Base-by-base conservation (phyloP, 2,113 vertebrate genomes). In the Saguinus midas region DNA sequence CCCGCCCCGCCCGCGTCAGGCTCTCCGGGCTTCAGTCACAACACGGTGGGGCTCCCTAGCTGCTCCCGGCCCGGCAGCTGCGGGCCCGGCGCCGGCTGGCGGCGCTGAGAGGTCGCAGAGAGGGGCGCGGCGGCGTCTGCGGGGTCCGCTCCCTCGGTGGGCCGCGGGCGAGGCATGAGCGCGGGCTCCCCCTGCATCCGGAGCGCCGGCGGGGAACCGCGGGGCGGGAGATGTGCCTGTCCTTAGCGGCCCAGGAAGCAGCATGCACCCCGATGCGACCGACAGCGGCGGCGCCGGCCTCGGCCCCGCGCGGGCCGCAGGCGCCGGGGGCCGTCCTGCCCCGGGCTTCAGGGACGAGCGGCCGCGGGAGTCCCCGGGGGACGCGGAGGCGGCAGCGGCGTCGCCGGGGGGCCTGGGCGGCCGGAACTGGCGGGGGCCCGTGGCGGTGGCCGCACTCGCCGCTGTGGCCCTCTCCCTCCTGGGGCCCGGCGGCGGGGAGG, bases 211-310 rank as follows among this genome's bases (percentile, higher is more conserved):
- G 79, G 79, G 96, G 96, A 84, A 48, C 81, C 21, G 95, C 75
- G 37, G 70, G 97, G 95, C 97, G 43, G 98, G 98, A 98, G 98
- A 98, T 98, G 98, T 95, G 96, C 98, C 96, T 96, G 91, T 94
- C 88, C 55, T 95, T 97, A 92, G 97, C 94, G 95, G 96, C 97
- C 27, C 94, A 96, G 87, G 95, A 85, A 97, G 96, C 98, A 98
- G 97, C 97, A 98, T 98, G 98, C 97, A 98, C 80, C 96, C 96
- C 93, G 97, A 95, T 85, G 96, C 96, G 95, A 97, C 98, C 96
- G 91, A 97, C 94, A 93, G 97, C 97, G 94, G 96, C 95, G 45
- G n/a, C 92, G 86, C 95, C 78, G 78, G 90, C 83, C 90, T 50
- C 40, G 20, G 57, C 57, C 50, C 90, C 20, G 66, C 48, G 27